phyloP scores from a whole-genome alignment of 1,140 invertebrate species.

The Drosophila ercepeae region DNA sequence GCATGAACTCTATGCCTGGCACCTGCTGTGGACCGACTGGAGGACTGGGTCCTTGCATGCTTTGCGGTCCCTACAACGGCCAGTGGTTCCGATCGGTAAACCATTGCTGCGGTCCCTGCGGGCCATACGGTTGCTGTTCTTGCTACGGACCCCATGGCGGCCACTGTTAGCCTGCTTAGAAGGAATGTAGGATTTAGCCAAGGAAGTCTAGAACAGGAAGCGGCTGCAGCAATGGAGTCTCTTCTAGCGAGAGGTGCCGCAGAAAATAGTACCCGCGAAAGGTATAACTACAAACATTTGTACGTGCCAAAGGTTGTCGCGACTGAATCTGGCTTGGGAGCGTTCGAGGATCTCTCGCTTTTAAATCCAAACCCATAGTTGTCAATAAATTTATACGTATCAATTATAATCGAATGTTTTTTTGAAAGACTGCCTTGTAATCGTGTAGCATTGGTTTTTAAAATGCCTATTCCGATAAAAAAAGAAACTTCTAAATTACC shows the following conservation, averaged over 20 bases:
- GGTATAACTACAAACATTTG: slow-evolving; percentile 4
- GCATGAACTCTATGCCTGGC: slow-evolving; percentile 63
- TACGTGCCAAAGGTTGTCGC: neutral
- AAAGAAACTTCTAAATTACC: slow-evolving; percentile 3
- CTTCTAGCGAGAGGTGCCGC: neutral
- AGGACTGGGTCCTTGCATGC: slow-evolving; percentile 60
- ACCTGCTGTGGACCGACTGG: slow-evolving; percentile 70
- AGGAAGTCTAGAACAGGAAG: neutral
- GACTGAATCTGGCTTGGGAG: neutral
- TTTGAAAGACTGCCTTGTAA: too few species aligned
- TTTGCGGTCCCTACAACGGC: slow-evolving; percentile 67
- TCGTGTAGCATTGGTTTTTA: too few species aligned
- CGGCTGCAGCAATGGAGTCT: neutral
- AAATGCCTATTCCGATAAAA: too few species aligned
- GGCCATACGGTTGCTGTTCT: slow-evolving; percentile 66
- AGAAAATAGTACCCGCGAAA: neutral
- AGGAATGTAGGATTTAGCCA: slow-evolving; percentile 51
- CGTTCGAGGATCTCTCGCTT: neutral
- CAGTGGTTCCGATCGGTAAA: slow-evolving; percentile 65
- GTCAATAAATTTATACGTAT: slow-evolving; percentile 20
- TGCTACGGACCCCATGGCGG: slow-evolving; percentile 66
- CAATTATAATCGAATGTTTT: too few species aligned
- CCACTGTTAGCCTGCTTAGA: slow-evolving; percentile 67
- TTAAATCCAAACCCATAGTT: neutral
- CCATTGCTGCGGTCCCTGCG: slow-evolving; percentile 67